Evolutionary conservation across 2,113 vertebrate species (phyloP), one percentile per base, ranked within the genome.

Genomic region (Ardeotis arabs): DNA sequence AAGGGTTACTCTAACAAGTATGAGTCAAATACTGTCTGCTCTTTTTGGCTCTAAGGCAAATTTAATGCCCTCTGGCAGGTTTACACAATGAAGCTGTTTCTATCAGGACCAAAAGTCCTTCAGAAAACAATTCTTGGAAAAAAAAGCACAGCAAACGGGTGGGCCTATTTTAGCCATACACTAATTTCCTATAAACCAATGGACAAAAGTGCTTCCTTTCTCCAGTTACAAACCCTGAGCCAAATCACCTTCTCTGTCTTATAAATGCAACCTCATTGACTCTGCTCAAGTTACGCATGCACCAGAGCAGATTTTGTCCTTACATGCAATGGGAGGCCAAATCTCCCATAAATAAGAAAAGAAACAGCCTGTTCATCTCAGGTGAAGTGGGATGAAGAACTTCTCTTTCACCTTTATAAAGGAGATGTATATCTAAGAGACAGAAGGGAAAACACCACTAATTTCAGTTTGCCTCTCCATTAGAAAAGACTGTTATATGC

Each of bases 131-230:
- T 8, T n/a, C 21, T 47, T 60, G 14, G 22, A 4, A 55, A 89
- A 87, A 87, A 93, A 81, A 62, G 2, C 49, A 87, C 14, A 84
- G 58, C 56, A 92, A 93, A 89, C 9, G 62, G 31, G 41, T 29
- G 12, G 49, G 33, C 10, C 11, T 75, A 53, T 84, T 89, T 92
- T 41, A 91, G 49, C 23, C 23, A 73, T 68, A 84, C 12, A 25
- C 35, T 78, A 79, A 76, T 84, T 81, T 25, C n/a, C n/a, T 53
- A 60, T 76, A 89, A 93, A 89, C 89, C 69, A 90, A 89, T 8
- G 19, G 59, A 76, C 35, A 76, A 73, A 92, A 95, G 58, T 14
- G 33, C 83, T 87, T 94, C 89, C 37, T 74, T 91, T 91, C 92
- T 95, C 67, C 62, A 70, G 63, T 74, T 87, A 95, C 62, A 87